These are phyloP conservation scores for Ochlodes sylvanus DNA, from an alignment of 2,888 invertebrate species.

Conservation along the genomic window DNA sequence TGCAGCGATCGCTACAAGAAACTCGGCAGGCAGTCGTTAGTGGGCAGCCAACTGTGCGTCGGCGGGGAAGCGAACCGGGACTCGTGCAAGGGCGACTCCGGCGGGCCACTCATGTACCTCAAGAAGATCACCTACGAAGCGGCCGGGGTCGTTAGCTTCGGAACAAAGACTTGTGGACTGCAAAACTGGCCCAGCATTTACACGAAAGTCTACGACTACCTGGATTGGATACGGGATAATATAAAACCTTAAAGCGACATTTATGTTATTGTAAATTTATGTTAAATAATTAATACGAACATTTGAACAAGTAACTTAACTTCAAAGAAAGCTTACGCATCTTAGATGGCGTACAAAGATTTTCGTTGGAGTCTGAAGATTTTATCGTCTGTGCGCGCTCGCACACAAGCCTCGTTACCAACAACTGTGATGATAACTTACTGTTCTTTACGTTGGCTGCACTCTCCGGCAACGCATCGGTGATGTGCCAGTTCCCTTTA, in stretches of 20 bases:
- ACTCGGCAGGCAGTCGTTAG: constrained; percentile 41
- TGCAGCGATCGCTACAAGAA: constrained; percentile 34
- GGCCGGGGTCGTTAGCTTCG: constrained; percentile 86
- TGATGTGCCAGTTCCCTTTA: too few species aligned
- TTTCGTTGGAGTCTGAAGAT: too few species aligned
- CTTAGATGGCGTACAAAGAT: too few species aligned
- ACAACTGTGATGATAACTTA: too few species aligned
- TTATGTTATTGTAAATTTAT: too few species aligned
- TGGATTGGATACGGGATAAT: constrained; percentile 83
- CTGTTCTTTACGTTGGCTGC: too few species aligned
- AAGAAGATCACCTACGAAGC: constrained; percentile 54
- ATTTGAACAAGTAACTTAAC: too few species aligned
- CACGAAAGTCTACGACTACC: constrained; percentile 83
- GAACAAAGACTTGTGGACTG: constrained; percentile 81
- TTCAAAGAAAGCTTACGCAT: too few species aligned
- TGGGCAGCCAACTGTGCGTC: constrained; percentile 78
- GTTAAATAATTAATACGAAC: too few species aligned
- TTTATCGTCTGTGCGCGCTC: too few species aligned
- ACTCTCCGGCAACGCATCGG: too few species aligned
- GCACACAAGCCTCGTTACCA: too few species aligned
- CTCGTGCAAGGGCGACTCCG: constrained; percentile 87
- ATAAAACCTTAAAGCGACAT: constrained; percentile 44
- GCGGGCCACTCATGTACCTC: constrained; percentile 85
- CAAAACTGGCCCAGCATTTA: constrained; percentile 87
- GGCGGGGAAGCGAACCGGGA: constrained; percentile 84